Percentiles rank a stretch among this genome's conserved stretches.
Conservation (phyloP, 1,140 invertebrate genomes). For the Pogonomyrmex barbatus region DNA sequence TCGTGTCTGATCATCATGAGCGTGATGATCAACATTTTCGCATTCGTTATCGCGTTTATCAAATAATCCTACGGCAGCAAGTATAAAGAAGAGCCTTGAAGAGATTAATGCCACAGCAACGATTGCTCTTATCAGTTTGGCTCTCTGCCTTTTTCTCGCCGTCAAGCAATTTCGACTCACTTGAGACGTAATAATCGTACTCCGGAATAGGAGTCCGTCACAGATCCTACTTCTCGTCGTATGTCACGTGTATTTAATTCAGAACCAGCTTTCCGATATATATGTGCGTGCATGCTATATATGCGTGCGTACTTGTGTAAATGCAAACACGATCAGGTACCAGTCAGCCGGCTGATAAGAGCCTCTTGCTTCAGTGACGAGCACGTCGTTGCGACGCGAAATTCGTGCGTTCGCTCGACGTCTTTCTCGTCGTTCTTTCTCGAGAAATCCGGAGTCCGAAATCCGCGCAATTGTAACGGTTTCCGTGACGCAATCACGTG, state of each 20-base stretch:
- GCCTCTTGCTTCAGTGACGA: background rate
- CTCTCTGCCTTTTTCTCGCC: constrained; percentile 25
- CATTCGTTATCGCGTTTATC: constrained; percentile 4
- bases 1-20: background rate
- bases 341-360: constrained; percentile 38
- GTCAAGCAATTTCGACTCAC: constrained; percentile 33
- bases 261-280: background rate
- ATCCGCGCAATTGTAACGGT: background rate
- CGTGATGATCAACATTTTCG: background rate
- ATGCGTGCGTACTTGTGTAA: no score
- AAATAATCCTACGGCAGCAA: background rate
- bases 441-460: background rate
- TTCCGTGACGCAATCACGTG: background rate
- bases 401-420: background rate
- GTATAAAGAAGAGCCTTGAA: constrained; percentile 33
- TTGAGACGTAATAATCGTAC: constrained; percentile 16
- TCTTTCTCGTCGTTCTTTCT: no score
- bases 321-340: constrained; percentile 3
- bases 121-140: constrained; percentile 42
- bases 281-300: background rate
- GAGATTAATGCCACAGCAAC: constrained; percentile 1
- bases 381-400: background rate
- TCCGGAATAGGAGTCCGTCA: no score
- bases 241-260: constrained; percentile 42
- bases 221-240: background rate